Base-by-base conservation (phyloP, 2,888 invertebrate genomes). In the Dasypolia templi region DNA sequence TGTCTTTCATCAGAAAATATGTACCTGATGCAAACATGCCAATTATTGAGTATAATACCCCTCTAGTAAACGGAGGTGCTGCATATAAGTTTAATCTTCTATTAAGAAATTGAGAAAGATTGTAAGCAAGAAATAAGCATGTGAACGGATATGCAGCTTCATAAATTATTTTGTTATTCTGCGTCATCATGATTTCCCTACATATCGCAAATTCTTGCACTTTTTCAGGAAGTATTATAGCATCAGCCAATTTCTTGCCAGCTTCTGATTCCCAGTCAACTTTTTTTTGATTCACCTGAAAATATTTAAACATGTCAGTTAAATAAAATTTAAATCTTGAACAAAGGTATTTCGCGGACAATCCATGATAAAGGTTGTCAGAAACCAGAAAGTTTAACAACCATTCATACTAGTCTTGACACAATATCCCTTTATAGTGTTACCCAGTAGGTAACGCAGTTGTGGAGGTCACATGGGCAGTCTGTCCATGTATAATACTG, bases 151-250 rank as follows among this genome's bases (percentile, higher is more conserved):
- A 96, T 2, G 95, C 69, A 0, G 97, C 96, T 81, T 98, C 97
- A 62, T 97, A 89, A 2, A 97, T 91, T 3, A 97, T 92, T 89
- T 97, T 97, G 75, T 96, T 92, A 55, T 97, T 97, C 79, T 97
- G 96, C 4, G 97, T 91, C 93, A 97, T 97, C 74, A 97, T 91
- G 68, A 99, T 96, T 92, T 98, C 97, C 85, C 97, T 96, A 74
- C 98, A 98, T 42, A 99, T 97, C 1, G 97, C 98, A 95, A 98
- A 99, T 77, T 98, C 96, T 91, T 98, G 97, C 17, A 98, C 98
- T 79, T 97, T 97, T 80, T 98, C 98, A 22, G 98, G 97, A n/a
- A 99, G 90, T 5, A 98, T 92, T 44, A 98, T 89, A 0, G 98
- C 97, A 22, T 98, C 94, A 66, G 97, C 93, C 61, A 99, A 94